Evolutionary conservation across 2,888 invertebrate species (phyloP), one percentile per base, ranked within the genome.

Genomic region (Dilophus febrilis): DNA sequence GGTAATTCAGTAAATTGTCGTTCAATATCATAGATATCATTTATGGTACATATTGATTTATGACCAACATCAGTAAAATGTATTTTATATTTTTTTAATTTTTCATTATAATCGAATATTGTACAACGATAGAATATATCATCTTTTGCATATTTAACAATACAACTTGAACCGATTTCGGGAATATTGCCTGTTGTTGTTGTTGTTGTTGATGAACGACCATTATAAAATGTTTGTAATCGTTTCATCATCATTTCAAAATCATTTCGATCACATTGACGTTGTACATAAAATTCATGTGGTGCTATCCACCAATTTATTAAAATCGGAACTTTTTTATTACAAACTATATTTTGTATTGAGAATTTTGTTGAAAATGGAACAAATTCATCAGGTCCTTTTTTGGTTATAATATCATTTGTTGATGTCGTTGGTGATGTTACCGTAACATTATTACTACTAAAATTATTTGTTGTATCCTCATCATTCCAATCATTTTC

Each of bases 31-130:
- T 77, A 84, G 18, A 83, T 71, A 48, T 78, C 74, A 43, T 63
- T 66, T 0, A 65, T 64, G 35, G 71, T 68, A 0, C 82, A 75
- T 0, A 70, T 61, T 31, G 74, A 72, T 41, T 69, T 69, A 51
- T 82, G 83, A 3, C 85, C 85, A 49, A 78, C 82, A 57, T 85
- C 85, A 1, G 85, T 68, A 51, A 78, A 84, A 19, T 72, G 67
- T 1, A 85, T 77, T 41, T 74, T 68, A 54, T 72, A 74, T 48
- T 72, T 71, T 2, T 68, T 66, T 32, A 66, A 58, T 45, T 70
- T 67, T 43, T 72, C 70, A 37, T 63, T 55, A 33, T 68, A 65
- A 3, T 72, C 66, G 2, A 74, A 53, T 1, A 84, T 64, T 28
- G 71, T 70, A 1, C 79, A 84, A 37, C 85, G 65, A 54, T 84